Evolutionary conservation across 2,888 invertebrate genomes (phyloP), one percentile per base, ranked within the genome.

Genomic region (Cantharis rustica): DNA sequence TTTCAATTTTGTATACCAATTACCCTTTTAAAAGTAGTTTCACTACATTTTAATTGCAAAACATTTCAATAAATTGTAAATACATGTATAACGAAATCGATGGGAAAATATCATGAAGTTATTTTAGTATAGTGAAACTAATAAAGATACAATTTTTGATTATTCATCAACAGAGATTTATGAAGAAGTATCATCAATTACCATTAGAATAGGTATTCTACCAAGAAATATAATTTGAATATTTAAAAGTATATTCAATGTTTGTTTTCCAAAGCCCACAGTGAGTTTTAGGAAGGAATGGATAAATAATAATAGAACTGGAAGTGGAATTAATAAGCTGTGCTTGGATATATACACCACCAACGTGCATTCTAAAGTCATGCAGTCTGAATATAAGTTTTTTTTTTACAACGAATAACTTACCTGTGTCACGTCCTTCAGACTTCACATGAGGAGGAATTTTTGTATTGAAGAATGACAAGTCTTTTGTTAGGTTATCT

Each of bases 401-500:
- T 7, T 13, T n/a, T 47, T 47, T 47, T 47, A n/a, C 64, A 17
- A 20, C 64, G 20, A 68, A 20, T 17, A 64, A 84, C 86, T 84
- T 83, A 87, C 87, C 87, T 79, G 86, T 84, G 80, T 86, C 84
- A 47, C 84, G 82, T 68, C 84, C 86, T 74, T 86, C 85, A 13
- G 86, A 82, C 75, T 85, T 86, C 15, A 79, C 71, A 75, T 86
- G 84, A 26, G 84, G 82, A 69, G 86, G 85, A 79, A 80, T 83
- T 80, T 86, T 86, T 10, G 84, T 81, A 76, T 85, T 83, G 61
- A 81, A 79, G 31, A 83, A 82, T 11, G 84, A 81, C n/a, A 83
- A 80, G 73, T 87, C 85, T 81, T 87, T 87, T 47, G 87, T 86
- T 27, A 84, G 81, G 80, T 88, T 87, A 79, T 87, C 84, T 17